Base-by-base conservation (phyloP, 2,888 invertebrate species). In the Aporophyla nigra region DNA sequence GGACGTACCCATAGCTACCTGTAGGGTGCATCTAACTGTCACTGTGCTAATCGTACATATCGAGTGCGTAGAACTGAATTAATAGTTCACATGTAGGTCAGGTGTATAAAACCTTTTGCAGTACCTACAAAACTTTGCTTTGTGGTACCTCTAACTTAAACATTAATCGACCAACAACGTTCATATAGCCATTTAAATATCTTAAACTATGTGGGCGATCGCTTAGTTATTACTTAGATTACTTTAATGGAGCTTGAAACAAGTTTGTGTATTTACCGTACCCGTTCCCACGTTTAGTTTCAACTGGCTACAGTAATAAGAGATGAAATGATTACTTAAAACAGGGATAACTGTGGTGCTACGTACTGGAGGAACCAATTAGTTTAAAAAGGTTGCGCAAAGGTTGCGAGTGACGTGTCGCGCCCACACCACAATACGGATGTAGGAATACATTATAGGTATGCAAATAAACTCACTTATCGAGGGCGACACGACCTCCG, bases 401-500 rank as follows among this genome's bases (percentile, higher is more conserved):
- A 91, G 90, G 88, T 91, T 90, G 83, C 80, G 76, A 87, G 93
- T 96, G 96, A 96, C 96, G 96, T 96, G 96, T 96, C 96, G 91
- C 95, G 91, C 94, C 94, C 93, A 95, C 95, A 92, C 91, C 87
- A 87, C 91, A 91, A 93, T 88, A 92, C 93, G 94, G 93, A 95
- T 94, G 90, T 92, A 89, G 88, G 91, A 91, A 89, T 86, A 91
- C 86, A 90, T 61, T 71, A 69, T 73, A 90, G 91, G 88, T 93
- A 95, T 95, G 94, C 94, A 93, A 95, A 95, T 94, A 92, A 86
- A 95, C 95, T 95, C 89, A 95, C 95, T 94, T 93, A 95, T 93
- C 86, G 93, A 91, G 94, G 93, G 91, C 94, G 93, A 91, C 87
- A 87, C 91, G 91, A 93, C 92, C 94, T 94, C 92, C 90, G 88